These are phyloP conservation scores for Philantomba maxwellii DNA, from an alignment of 2,113 vertebrate genomes.

Conservation along the genomic window DNA sequence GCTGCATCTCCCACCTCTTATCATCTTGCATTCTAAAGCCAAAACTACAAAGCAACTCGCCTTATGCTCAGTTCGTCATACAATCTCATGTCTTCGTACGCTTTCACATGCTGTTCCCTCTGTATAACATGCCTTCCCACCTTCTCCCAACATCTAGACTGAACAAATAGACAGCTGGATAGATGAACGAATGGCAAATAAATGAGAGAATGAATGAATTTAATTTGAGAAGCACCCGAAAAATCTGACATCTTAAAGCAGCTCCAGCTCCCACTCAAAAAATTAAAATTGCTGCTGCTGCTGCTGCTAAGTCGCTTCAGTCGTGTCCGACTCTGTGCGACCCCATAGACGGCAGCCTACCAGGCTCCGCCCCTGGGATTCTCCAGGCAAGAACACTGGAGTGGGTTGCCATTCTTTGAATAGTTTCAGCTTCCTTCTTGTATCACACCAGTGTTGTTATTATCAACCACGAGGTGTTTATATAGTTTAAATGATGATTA, in stretches of 20 bases:
- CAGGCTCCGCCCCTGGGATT: too few relatives aligned
- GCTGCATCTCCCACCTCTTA: not conserved
- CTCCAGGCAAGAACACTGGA: too few relatives aligned
- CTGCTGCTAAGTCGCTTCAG: too few relatives aligned
- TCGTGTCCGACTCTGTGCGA: too few relatives aligned
- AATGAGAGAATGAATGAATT: conserved; percentile 9
- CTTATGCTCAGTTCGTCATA: not conserved
- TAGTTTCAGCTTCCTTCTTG: not conserved
- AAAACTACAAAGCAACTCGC: not conserved
- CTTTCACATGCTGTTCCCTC: not conserved
- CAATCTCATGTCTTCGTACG: not conserved
- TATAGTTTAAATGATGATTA: not conserved
- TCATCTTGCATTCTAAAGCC: not conserved
- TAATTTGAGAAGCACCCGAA: not conserved
- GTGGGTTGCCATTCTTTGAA: not conserved
- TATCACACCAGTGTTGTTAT: not conserved
- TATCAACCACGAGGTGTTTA: not conserved
- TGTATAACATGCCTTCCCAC: not conserved
- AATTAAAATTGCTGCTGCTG: not conserved
- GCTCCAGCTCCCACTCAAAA: not conserved
- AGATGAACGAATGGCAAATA: not conserved
- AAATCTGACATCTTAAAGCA: not conserved
- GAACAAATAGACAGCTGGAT: not conserved
- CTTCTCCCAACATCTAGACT: not conserved
- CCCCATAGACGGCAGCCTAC: too few relatives aligned